Base-by-base conservation (phyloP, 2,113 vertebrate genomes). In the Lanius collurio region DNA sequence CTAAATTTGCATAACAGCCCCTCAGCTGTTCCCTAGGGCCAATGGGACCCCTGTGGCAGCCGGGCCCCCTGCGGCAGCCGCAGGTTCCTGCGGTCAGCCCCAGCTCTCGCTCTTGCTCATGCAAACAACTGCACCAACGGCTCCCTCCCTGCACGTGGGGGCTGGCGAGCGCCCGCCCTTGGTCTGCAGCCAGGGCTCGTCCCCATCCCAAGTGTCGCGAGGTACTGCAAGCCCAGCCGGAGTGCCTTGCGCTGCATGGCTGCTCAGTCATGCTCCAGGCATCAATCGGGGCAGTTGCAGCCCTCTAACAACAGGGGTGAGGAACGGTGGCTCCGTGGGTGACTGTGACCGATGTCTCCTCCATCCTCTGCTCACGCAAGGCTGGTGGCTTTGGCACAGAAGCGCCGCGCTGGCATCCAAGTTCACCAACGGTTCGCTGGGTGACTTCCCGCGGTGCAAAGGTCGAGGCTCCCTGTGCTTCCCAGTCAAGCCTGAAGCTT, bases 331-430 rank as follows among this genome's bases (percentile, higher is more conserved):
- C 46, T 88, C 46, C 0, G 0, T n/a, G 57, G 39, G 80, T 50
- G 64, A n/a, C 68, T 39, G 73, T 68, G 60, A 89, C 52, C 0
- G 2, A 50, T 0, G 5, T 49, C 53, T 78, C 47, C 39, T 94
- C 63, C 42, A 11, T 37, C 15, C n/a, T 35, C 16, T 62, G 71
- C 64, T 94, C 42, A 11, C 0, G 0, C 62, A 28, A 30, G 84
- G 84, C 49, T 1, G 1, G 70, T 76, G 84, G 53, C 41, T 95
- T 79, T 91, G 84, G 69, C 81, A 41, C 69, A 71, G 69, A 59
- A 59, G 11, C 0, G 1, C 28, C 0, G 0, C 18, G 12, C 11
- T 39, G 70, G 39, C 69, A 56, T 53, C 49, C 70, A 33, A 71
- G 82, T 71, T 91, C 53, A 64, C 57, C 5, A 5, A 10, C 4